phyloP scores from a whole-genome alignment of 1,140 invertebrate species.

The Bradysia coprophila region DNA sequence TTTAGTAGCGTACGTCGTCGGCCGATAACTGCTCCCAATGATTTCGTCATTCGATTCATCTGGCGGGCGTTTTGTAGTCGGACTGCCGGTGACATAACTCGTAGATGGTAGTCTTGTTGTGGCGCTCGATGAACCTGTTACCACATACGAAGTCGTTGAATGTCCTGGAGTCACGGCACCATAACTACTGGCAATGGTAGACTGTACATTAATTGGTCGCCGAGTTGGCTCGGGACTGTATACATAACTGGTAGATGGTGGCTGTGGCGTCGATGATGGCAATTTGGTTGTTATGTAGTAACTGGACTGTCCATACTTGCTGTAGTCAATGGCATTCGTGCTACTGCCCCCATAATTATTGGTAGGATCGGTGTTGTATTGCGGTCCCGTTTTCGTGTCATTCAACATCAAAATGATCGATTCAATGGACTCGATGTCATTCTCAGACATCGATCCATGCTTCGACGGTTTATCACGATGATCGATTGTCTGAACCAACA shows the following conservation, averaged over 20 bases:
- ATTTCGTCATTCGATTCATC: no score
- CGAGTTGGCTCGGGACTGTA: neutral
- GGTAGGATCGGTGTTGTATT: conserved; percentile 7
- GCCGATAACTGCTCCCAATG: no score
- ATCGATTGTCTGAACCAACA: conserved; percentile 15
- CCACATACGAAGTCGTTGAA: neutral
- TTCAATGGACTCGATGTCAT: conserved; percentile 32
- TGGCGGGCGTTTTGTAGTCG: conserved; percentile 2
- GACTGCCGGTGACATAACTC: no score
- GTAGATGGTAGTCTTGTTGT: no score
- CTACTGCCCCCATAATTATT: neutral
- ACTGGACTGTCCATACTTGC: neutral
- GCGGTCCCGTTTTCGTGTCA: conserved; percentile 28
- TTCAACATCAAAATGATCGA: conserved; percentile 47
- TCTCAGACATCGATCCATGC: conserved; percentile 17
- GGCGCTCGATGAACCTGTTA: no score
- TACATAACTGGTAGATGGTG: conserved; percentile 24
- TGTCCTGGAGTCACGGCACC: neutral
- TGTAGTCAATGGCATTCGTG: neutral
- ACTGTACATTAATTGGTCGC: neutral
- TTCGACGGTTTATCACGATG: conserved; percentile 7
- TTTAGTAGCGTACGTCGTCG: neutral
- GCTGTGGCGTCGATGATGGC: neutral
- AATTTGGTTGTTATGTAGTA: conserved; percentile 1
- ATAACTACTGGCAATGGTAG: neutral